A percentile compares a stretch with the other conserved stretches of the same genome.
Evolutionary conservation across 2,888 invertebrate species (phyloP).

Genomic region (Hoplodrina ambigua): DNA sequence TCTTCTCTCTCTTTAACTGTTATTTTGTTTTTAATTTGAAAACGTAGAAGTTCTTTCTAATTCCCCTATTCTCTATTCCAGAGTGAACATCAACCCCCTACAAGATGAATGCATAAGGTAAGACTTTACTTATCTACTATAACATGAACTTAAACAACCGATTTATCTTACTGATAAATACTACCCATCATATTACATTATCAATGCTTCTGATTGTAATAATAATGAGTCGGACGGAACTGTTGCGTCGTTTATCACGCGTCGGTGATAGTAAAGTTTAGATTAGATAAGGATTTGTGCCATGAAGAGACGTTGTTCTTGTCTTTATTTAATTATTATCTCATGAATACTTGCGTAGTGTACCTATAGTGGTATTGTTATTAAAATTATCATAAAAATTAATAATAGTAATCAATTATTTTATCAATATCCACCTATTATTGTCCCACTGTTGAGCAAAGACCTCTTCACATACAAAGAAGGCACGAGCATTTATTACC

Average conservation of each 20-base stretch:
- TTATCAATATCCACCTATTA: too few species aligned
- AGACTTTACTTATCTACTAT: slow-evolving; percentile 11
- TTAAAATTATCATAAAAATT: background rate
- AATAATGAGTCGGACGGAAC: slow-evolving; percentile 30
- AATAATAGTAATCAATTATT: too few species aligned
- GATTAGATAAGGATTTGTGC: slow-evolving; percentile 31
- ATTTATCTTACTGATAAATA: slow-evolving; percentile 29
- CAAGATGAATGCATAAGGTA: slow-evolving; percentile 74
- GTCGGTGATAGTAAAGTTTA: slow-evolving; percentile 24
- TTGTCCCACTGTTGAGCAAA: too few species aligned
- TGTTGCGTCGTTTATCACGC: slow-evolving; percentile 50
- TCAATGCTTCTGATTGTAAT: slow-evolving; percentile 30
- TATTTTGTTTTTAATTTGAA: too few species aligned
- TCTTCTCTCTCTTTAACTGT: too few species aligned
- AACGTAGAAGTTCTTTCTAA: background rate
- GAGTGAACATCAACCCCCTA: slow-evolving; percentile 44
- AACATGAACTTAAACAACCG: background rate
- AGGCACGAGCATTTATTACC: too few species aligned
- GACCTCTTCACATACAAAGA: too few species aligned
- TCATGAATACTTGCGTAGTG: background rate
- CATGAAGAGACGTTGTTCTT: slow-evolving; percentile 17
- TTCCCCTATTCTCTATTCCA: slow-evolving; percentile 42
- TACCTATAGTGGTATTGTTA: background rate
- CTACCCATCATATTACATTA: slow-evolving; percentile 18
- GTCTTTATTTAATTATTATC: slow-evolving; percentile 11